phyloP scores from a whole-genome alignment of 2,888 invertebrate species.

The Prosopocoilus inquinatus region DNA sequence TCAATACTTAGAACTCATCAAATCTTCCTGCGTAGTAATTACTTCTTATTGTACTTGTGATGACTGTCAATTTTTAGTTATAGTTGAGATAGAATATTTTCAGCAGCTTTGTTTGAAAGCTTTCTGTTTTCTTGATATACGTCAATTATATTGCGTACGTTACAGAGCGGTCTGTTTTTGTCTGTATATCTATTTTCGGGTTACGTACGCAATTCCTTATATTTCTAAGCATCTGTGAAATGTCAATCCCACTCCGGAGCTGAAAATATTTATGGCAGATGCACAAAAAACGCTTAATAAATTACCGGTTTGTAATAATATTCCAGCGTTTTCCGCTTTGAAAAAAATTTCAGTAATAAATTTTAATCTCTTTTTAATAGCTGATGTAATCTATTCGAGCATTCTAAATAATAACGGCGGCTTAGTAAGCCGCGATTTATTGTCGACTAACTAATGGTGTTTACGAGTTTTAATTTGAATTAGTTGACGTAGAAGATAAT shows the following conservation, averaged over 20 bases:
- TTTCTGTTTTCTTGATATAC: too few species aligned
- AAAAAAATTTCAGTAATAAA: conserved; percentile 18
- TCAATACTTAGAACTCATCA: too few species aligned
- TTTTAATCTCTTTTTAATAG: not conserved
- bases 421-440: too few species aligned
- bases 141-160: too few species aligned
- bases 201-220: conserved; percentile 17
- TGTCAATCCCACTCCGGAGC: conserved; percentile 16
- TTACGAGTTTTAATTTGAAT: too few species aligned
- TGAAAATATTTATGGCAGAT: conserved; percentile 15
- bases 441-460: too few species aligned
- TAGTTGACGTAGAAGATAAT: too few species aligned
- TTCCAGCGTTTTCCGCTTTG: not conserved
- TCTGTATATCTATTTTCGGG: not conserved
- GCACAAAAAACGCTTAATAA: conserved; percentile 9
- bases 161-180: not conserved
- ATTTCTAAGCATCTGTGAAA: conserved; percentile 20
- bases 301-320: conserved; percentile 12
- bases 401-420: too few species aligned
- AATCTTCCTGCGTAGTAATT: too few species aligned
- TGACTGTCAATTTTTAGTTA: conserved; percentile 10
- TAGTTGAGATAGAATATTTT: not conserved
- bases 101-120: too few species aligned
- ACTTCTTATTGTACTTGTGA: not conserved
- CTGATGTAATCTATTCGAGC: too few species aligned